Percentiles rank a stretch among this genome's conserved stretches.
phyloP scores from a whole-genome alignment of 1,140 invertebrate genomes.

The Pararge aegeria region DNA sequence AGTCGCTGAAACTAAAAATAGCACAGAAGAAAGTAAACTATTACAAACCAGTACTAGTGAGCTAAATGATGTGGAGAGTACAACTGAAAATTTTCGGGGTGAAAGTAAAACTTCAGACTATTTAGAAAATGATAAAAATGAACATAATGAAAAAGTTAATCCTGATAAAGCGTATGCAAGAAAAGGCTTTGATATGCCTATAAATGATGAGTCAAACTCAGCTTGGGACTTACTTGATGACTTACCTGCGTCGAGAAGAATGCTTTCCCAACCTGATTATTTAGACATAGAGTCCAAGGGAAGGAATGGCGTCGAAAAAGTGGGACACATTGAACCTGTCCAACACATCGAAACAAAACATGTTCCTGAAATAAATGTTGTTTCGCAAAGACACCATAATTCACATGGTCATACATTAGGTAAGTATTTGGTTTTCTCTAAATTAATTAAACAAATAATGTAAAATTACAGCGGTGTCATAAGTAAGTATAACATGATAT shows the following conservation, averaged over 20 bases:
- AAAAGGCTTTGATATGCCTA: neutral
- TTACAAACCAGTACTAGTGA: neutral
- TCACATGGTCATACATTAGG: neutral
- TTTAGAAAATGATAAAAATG: conserved; percentile 9
- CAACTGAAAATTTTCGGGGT: neutral
- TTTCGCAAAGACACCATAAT: neutral
- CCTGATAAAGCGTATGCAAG: neutral
- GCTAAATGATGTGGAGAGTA: neutral
- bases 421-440: neutral
- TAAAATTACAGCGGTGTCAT: no score
- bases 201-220: conserved; percentile 10
- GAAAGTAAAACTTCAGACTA: conserved; percentile 1
- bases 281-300: neutral
- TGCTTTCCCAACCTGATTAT: neutral
- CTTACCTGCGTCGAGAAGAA: neutral
- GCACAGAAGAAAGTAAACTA: neutral
- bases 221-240: conserved; percentile 13
- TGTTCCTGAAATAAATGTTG: neutral
- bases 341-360: neutral
- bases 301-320: neutral
- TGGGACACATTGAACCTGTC: neutral
- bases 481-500: no score
- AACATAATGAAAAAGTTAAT: neutral
- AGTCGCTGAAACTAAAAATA: neutral
- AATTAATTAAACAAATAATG: no score